Conservation (phyloP, 2,888 invertebrate genomes). For the Ephialtes manifestator region DNA sequence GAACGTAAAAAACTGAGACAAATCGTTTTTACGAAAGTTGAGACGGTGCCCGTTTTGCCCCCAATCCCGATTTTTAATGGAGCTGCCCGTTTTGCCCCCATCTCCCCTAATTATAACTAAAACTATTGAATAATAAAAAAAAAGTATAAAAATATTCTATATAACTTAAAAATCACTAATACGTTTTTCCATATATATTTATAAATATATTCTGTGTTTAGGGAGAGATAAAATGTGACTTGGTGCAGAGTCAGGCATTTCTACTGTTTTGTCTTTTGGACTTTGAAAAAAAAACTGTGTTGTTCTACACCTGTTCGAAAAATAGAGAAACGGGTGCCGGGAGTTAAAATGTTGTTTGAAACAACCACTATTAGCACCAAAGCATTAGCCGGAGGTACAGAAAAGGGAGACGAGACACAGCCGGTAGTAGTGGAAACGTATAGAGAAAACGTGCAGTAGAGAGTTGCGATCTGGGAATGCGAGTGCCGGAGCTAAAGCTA, state of each 20-base stretch:
- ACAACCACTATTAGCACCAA: conserved; percentile 18
- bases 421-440: background rate
- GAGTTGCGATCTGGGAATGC: conserved; percentile 1
- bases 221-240: no score
- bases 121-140: no score
- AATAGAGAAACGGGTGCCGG: conserved; percentile 8
- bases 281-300: background rate
- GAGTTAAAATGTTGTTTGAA: conserved; percentile 42
- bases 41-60: no score
- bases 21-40: no score
- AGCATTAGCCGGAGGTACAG: conserved; percentile 9
- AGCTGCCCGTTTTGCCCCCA: no score
- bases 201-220: no score
- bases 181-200: no score
- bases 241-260: background rate
- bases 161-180: no score
- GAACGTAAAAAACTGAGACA: no score
- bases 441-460: background rate
- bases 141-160: no score
- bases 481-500: background rate
- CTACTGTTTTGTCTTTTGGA: background rate
- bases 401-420: background rate
- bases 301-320: conserved; percentile 23
- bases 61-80: no score
- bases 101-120: no score